Percentiles rank a stretch among this genome's conserved stretches.
These are phyloP conservation scores for Haemorhous mexicanus DNA, from an alignment of 2,113 vertebrate genomes.

Conservation along the genomic window DNA sequence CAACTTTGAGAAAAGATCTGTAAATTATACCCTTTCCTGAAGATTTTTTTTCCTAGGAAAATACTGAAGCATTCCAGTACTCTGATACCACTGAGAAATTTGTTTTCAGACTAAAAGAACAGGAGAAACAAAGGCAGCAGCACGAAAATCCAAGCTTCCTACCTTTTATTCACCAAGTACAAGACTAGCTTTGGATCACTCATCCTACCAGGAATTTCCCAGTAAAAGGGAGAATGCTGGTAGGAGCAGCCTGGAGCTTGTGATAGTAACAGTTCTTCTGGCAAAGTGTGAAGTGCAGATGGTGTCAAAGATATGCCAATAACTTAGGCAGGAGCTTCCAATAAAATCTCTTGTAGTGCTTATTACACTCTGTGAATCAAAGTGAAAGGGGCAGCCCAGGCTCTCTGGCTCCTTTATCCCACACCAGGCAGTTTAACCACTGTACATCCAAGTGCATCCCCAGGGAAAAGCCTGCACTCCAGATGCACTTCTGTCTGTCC, in stretches of 20 bases:
- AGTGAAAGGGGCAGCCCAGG: not conserved
- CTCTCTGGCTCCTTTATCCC: not conserved
- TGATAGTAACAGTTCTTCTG: conserved; percentile 14
- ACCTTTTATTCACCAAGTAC: not conserved
- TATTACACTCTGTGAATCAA: not conserved
- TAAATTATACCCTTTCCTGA: not conserved
- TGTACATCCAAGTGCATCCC: not conserved
- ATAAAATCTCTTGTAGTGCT: not conserved
- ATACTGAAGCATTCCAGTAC: not conserved
- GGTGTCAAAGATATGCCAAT: conserved; percentile 4
- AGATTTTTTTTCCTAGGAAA: not conserved
- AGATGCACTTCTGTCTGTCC: not conserved
- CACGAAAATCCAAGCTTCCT: not conserved
- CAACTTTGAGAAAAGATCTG: not conserved
- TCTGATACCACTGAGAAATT: not conserved
- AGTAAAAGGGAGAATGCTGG: not conserved
- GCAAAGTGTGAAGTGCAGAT: conserved; percentile 14
- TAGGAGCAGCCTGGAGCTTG: not conserved
- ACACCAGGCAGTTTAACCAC: not conserved
- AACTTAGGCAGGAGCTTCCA: conserved; percentile 8
- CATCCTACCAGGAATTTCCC: not conserved
- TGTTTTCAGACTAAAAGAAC: not conserved
- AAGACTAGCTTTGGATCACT: not conserved
- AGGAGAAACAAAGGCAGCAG: not conserved
- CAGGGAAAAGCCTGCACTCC: not conserved